These are phyloP conservation scores for Solenopsis fugax DNA, from an alignment of 1,140 invertebrate genomes.

Conservation along the genomic window DNA sequence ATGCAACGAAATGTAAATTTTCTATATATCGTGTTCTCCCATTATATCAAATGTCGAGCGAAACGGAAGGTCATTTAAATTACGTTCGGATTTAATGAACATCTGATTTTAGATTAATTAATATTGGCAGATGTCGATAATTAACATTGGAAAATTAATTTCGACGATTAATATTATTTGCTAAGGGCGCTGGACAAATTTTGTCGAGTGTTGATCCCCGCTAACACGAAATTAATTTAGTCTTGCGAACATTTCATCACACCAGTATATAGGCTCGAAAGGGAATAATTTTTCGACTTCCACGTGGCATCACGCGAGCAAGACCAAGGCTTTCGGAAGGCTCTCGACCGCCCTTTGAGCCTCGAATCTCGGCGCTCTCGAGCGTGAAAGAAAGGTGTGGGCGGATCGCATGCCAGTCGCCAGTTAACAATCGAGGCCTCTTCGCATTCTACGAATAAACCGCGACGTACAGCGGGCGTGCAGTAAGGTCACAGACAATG, in stretches of 20 bases:
- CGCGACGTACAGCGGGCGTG: slow-evolving; percentile 50
- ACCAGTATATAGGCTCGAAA: background rate
- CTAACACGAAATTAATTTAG: slow-evolving; percentile 27
- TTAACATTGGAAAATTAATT: slow-evolving; percentile 8
- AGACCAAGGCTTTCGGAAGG: background rate
- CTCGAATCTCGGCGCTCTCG: slow-evolving; percentile 36
- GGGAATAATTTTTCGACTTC: slow-evolving; percentile 34
- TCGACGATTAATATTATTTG: background rate
- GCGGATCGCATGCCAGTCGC: slow-evolving; percentile 70
- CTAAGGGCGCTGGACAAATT: background rate
- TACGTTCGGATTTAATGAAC: background rate
- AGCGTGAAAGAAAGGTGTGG: slow-evolving; percentile 15
- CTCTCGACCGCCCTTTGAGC: slow-evolving; percentile 1
- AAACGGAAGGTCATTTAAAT: background rate
- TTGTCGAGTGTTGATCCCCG: background rate
- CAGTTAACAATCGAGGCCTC: slow-evolving; percentile 75
- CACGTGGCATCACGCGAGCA: slow-evolving; percentile 28
- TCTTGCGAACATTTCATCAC: background rate
- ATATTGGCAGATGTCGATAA: slow-evolving; percentile 4
- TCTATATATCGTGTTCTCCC: background rate
- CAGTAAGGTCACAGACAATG: slow-evolving; percentile 78
- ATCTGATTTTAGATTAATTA: background rate
- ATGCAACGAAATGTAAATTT: background rate
- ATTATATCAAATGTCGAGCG: background rate
- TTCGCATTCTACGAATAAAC: slow-evolving; percentile 76